Conservation (phyloP, 2,888 invertebrate genomes). For the Automeris io region DNA sequence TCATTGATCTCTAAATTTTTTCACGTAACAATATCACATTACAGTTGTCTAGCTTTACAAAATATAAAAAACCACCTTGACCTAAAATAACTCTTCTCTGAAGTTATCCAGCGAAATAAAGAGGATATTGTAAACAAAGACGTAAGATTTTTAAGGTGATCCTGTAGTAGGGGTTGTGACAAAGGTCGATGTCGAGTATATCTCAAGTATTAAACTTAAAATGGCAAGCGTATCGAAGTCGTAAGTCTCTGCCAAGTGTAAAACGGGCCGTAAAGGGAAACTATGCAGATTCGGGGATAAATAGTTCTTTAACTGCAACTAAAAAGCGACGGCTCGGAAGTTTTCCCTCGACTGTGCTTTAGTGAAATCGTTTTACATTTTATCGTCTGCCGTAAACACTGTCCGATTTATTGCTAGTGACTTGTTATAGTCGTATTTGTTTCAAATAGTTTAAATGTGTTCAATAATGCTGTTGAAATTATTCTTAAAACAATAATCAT, state of each 20-base stretch:
- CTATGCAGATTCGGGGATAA: conserved; percentile 22
- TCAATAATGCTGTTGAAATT: too few species aligned
- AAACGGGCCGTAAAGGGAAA: conserved; percentile 26
- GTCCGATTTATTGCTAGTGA: not conserved
- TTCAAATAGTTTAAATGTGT: too few species aligned
- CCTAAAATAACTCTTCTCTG: too few species aligned
- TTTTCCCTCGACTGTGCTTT: not conserved
- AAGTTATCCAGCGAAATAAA: too few species aligned
- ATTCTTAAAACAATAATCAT: too few species aligned
- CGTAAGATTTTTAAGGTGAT: too few species aligned
- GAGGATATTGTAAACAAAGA: too few species aligned
- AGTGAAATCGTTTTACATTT: not conserved
- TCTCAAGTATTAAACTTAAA: conserved; percentile 13
- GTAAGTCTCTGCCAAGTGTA: conserved; percentile 25
- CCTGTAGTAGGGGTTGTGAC: not conserved
- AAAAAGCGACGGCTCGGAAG: conserved; percentile 1
- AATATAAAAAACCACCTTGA: too few species aligned
- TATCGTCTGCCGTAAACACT: not conserved
- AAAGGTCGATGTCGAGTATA: conserved; percentile 12
- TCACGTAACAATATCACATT: too few species aligned
- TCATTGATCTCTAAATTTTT: too few species aligned
- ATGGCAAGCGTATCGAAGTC: conserved; percentile 23
- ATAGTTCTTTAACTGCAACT: conserved; percentile 6
- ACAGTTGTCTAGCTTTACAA: too few species aligned
- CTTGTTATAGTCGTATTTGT: too few species aligned